Evolutionary conservation across 1,140 invertebrate species (phyloP).

Genomic region (Ceratina calcarata): DNA sequence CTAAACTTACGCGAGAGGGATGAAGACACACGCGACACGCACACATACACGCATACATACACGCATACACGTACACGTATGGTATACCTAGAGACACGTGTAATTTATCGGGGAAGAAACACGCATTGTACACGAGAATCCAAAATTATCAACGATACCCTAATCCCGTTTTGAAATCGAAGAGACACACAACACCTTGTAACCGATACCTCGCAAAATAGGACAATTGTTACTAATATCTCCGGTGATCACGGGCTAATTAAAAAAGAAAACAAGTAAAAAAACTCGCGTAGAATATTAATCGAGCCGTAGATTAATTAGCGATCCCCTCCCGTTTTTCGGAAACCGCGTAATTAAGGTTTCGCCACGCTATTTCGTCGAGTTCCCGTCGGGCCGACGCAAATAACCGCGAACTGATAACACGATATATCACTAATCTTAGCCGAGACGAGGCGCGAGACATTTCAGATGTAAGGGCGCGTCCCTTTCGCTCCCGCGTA

Average conservation of each 20-base stretch:
- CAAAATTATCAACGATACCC: background rate
- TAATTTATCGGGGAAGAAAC: no score
- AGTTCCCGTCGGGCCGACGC: background rate
- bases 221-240: slow-evolving; percentile 56
- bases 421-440: slow-evolving; percentile 44
- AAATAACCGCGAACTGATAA: background rate
- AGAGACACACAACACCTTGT: slow-evolving; percentile 20
- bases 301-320: slow-evolving; percentile 32
- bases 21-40: slow-evolving; percentile 16
- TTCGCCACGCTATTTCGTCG: slow-evolving; percentile 21
- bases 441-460: slow-evolving; percentile 50
- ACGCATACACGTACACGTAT: background rate
- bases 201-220: slow-evolving; percentile 69
- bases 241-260: slow-evolving; percentile 47
- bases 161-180: background rate
- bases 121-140: background rate
- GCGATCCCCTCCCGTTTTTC: background rate
- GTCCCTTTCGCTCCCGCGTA: slow-evolving; percentile 23
- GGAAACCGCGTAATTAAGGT: background rate
- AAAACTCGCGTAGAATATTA: slow-evolving; percentile 25
- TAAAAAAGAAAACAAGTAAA: slow-evolving; percentile 2
- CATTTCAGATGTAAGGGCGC: slow-evolving; percentile 4
- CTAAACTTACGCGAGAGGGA: slow-evolving; percentile 51
- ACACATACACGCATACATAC: slow-evolving; percentile 7
- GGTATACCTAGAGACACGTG: background rate